Conservation (phyloP, 2,888 invertebrate genomes). For the Mellilla xanthometata region DNA sequence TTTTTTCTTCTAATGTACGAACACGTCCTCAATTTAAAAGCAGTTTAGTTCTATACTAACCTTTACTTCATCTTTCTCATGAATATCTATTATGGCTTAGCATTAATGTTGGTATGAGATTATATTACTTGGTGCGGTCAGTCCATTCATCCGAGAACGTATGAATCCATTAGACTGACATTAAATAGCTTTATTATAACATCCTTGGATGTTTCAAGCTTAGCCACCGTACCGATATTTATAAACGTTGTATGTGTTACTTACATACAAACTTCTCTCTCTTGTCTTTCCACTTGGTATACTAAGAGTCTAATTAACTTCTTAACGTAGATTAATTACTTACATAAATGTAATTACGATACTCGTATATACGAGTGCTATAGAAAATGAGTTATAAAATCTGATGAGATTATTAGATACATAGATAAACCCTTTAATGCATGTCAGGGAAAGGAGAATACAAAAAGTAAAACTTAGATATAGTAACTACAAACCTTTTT, state of each 20-base stretch:
- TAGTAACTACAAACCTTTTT: too few species aligned
- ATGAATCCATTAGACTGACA: constrained; percentile 37
- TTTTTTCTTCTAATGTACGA: too few species aligned
- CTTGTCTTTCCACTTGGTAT: constrained; percentile 2
- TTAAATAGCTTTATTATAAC: constrained; percentile 34
- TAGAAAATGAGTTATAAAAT: too few species aligned
- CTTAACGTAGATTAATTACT: neutral
- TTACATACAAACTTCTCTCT: constrained; percentile 12
- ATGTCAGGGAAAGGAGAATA: too few species aligned
- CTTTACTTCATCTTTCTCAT: constrained; percentile 12
- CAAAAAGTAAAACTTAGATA: too few species aligned
- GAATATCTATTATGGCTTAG: constrained; percentile 6
- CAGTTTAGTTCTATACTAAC: too few species aligned
- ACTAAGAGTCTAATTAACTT: neutral
- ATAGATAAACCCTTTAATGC: too few species aligned
- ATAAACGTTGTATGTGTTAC: constrained; percentile 7
- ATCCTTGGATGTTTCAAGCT: constrained; percentile 28
- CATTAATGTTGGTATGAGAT: constrained; percentile 32
- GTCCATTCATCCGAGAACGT: constrained; percentile 33
- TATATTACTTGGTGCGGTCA: constrained; percentile 29
- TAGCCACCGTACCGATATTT: constrained; percentile 23
- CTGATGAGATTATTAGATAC: too few species aligned
- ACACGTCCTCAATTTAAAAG: too few species aligned
- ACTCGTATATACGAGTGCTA: too few species aligned
- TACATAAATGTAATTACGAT: too few species aligned